phyloP scores from a whole-genome alignment of 2,888 invertebrate genomes.

The Eledona agricola region DNA sequence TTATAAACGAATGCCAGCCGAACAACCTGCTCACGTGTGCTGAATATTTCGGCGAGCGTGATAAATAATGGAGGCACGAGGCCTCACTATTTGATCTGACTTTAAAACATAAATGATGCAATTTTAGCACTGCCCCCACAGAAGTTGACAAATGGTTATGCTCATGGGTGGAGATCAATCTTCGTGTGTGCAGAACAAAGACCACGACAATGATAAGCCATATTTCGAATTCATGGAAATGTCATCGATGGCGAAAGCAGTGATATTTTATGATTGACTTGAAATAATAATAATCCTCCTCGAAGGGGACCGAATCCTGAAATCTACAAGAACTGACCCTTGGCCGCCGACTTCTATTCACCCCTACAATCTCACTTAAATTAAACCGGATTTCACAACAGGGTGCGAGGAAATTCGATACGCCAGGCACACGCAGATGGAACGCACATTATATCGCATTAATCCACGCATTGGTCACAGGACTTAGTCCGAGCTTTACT shows the following conservation, averaged over 20 bases:
- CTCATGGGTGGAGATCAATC: slow-evolving; percentile 56
- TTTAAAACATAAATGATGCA: slow-evolving; percentile 52
- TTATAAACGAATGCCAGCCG: not conserved
- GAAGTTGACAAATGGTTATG: slow-evolving; percentile 57
- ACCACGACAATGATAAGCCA: slow-evolving; percentile 45
- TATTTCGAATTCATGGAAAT: slow-evolving; percentile 62
- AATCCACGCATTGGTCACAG: slow-evolving; percentile 61
- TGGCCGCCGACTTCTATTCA: slow-evolving; percentile 42
- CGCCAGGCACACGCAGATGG: slow-evolving; percentile 41
- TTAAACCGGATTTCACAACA: slow-evolving; percentile 58
- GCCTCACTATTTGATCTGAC: slow-evolving; percentile 36
- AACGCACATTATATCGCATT: slow-evolving; percentile 55
- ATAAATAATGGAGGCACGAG: slow-evolving; percentile 35
- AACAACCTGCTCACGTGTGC: slow-evolving; percentile 18
- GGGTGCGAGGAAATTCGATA: slow-evolving; percentile 55
- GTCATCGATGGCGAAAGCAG: slow-evolving; percentile 59
- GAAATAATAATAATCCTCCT: slow-evolving; percentile 51
- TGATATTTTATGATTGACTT: slow-evolving; percentile 62
- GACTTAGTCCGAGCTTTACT: slow-evolving; percentile 61
- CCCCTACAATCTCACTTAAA: slow-evolving; percentile 57
- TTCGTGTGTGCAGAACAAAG: slow-evolving; percentile 48
- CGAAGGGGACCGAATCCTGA: slow-evolving; percentile 36
- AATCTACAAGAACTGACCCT: slow-evolving; percentile 49
- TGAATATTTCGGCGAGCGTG: slow-evolving; percentile 22
- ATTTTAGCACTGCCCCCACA: slow-evolving; percentile 45